Base-by-base conservation (phyloP, 2,797 vertebrate species). In the Furcifer pardalis region DNA sequence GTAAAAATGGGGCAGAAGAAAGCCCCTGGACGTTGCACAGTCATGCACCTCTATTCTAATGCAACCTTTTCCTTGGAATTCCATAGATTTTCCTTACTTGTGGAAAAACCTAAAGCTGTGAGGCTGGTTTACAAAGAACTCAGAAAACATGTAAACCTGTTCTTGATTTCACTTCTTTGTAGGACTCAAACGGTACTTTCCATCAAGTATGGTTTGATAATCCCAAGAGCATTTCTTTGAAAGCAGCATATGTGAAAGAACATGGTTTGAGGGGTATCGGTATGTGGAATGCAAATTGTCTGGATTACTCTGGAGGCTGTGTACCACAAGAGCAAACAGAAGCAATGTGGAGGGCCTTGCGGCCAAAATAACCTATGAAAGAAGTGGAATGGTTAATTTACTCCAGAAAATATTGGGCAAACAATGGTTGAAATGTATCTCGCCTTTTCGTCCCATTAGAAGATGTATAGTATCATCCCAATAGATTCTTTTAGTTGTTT, bases 151-250 rank as follows among this genome's bases (percentile, higher is more conserved):
- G 56, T 30, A 49, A 66, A 82, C 1, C 30, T 49, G 5, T 35
- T 74, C 21, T 77, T 7, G 69, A 7, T 79, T 80, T 75, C 44
- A 35, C 84, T 68, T 85, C 85, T 91, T 80, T 83, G 42, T 91
- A 99, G 98, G 97, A 98, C 87, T 46, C 93, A 83, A 6, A 79
- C 7, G 97, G 97, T 46, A 91, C 87, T 12, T 94, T 97, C 81
- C 98, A 99, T 93, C 98, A 99, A 92, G 97, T 99, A 4, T 99
- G 98, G 98, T 99, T 97, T 60, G 98, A 99, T 71, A 97, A 99
- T 88, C 97, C 98, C 4, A 92, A 91, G 84, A 99, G 98, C 92
- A 97, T 99, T 91, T 97, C 97, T 86, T 92, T 96, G 59, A 99
- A 99, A 94, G 96, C 97, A 0, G 88, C 93, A 0, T 95, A 95